Evolutionary conservation across 2,797 vertebrate genomes (phyloP).

Genomic region (Antrozous pallidus): DNA sequence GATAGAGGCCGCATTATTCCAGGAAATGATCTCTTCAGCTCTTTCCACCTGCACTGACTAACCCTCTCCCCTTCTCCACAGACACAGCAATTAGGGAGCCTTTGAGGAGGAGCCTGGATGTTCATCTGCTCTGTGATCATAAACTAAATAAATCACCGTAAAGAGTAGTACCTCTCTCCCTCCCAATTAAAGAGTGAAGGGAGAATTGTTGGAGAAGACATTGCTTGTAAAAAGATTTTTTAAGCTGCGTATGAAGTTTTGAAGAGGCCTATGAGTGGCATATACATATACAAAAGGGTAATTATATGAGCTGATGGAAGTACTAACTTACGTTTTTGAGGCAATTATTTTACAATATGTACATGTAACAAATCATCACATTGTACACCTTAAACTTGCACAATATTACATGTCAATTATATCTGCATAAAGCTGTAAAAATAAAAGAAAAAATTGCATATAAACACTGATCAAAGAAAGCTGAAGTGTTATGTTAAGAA

Average conservation of each 20-base stretch:
- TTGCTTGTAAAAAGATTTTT: not conserved
- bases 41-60: not conserved
- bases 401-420: not conserved
- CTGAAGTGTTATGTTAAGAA: not conserved
- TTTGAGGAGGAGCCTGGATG: no score
- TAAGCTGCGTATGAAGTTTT: not conserved
- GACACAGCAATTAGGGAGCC: not conserved
- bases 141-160: not conserved
- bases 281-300: no score
- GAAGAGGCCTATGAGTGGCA: not conserved
- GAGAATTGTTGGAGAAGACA: not conserved
- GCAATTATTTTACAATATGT: not conserved
- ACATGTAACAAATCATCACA: not conserved
- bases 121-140: not conserved
- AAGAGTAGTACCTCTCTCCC: fast-evolving
- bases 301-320: not conserved
- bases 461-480: not conserved
- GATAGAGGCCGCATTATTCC: not conserved
- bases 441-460: not conserved
- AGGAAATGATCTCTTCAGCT: not conserved
- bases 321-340: not conserved
- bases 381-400: not conserved
- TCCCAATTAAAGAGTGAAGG: not conserved
- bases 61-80: not conserved
- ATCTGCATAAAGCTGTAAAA: not conserved